phyloP scores from a whole-genome alignment of 2,797 vertebrate species.

The Trematomus bernacchii region DNA sequence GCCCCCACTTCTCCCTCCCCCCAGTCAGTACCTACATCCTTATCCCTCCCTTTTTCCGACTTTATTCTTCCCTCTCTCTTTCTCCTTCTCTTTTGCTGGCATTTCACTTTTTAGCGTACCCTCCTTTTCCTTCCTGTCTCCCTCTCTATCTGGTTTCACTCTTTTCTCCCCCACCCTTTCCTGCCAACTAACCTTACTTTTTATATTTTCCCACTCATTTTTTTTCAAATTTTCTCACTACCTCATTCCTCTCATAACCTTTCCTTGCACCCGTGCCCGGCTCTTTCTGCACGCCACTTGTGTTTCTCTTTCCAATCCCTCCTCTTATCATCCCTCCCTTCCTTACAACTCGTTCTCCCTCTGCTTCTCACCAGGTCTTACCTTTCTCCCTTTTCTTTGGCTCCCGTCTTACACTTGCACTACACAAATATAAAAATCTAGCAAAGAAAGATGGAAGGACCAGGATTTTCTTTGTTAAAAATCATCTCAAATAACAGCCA shows the following conservation, averaged over 20 bases:
- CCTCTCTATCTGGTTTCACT: constrained; percentile 66
- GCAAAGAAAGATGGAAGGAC: neutral
- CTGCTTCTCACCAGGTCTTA: constrained; percentile 8
- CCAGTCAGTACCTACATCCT: constrained; percentile 24
- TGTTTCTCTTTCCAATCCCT: constrained; percentile 37
- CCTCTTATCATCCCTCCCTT: constrained; percentile 19
- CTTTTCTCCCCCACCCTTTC: constrained; percentile 72
- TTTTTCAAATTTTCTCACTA: constrained; percentile 22
- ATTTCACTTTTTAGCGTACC: constrained; percentile 44
- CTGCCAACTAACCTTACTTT: constrained; percentile 55
- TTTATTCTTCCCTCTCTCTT: constrained; percentile 40
- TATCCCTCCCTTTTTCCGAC: constrained; percentile 52
- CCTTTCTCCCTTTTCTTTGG: neutral
- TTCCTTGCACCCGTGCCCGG: neutral
- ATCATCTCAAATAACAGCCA: neutral
- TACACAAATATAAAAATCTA: neutral
- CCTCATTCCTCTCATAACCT: constrained; percentile 32
- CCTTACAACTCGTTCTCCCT: constrained; percentile 18
- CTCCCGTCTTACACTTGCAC: neutral
- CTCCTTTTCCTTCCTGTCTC: constrained; percentile 80
- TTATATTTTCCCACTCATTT: constrained; percentile 31
- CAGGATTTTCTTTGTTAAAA: neutral
- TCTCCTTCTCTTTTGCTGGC: constrained; percentile 43
- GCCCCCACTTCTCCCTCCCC: constrained; percentile 32
- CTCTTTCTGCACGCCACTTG: constrained; percentile 23